Evolutionary conservation across 2,113 vertebrate species (phyloP).

Genomic region (Paedocypris sp.): DNA sequence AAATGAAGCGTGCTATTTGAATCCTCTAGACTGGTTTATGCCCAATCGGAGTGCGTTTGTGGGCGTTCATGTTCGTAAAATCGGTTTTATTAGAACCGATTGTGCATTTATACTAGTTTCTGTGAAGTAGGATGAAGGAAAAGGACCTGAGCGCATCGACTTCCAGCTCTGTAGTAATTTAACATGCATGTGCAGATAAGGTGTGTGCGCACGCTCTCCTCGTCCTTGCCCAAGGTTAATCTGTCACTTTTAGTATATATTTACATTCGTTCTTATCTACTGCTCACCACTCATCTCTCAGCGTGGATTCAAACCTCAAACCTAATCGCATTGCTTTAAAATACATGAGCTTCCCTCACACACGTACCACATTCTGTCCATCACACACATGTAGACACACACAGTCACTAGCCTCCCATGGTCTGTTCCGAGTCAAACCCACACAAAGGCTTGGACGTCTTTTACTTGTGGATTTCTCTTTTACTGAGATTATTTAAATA

Average conservation of each 20-base stretch:
- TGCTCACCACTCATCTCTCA: slow-evolving; percentile 52
- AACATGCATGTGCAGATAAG: neutral
- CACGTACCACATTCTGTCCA: neutral
- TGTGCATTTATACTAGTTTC: neutral
- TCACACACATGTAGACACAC: slow-evolving; percentile 11
- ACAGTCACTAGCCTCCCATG: neutral
- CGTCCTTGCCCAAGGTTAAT: slow-evolving; percentile 69
- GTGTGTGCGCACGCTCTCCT: slow-evolving; percentile 35
- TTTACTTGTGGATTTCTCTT: no score
- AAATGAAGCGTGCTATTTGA: neutral
- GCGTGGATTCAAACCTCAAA: slow-evolving; percentile 46
- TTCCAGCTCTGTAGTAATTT: neutral
- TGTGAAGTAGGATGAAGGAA: neutral
- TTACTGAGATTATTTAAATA: no score
- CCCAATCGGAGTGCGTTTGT: neutral
- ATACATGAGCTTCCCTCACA: slow-evolving; percentile 48
- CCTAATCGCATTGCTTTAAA: slow-evolving; percentile 64
- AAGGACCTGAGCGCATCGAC: neutral
- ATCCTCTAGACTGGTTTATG: neutral
- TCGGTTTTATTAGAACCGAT: neutral
- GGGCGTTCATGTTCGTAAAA: neutral
- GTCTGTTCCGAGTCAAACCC: neutral
- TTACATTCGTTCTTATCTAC: slow-evolving; percentile 68
- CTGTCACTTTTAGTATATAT: slow-evolving; percentile 64
- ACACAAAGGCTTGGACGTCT: neutral